Conservation (phyloP, 2,888 invertebrate genomes). For the Sthenelais limicola region DNA sequence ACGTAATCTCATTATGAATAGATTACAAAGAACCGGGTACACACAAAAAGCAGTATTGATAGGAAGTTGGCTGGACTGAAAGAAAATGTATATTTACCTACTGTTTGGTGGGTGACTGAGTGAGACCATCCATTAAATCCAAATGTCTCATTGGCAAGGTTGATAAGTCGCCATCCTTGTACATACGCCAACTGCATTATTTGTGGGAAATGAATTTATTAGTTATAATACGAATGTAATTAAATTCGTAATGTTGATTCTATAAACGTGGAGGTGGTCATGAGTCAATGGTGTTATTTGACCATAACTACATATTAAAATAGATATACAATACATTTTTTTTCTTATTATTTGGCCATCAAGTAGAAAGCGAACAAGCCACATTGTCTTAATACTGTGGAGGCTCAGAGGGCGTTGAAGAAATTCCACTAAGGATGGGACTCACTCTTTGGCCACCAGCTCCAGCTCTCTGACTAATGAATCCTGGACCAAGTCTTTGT, state of each 20-base stretch:
- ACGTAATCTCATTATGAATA: too few relatives aligned
- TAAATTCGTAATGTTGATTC: too few relatives aligned
- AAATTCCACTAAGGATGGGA: not conserved
- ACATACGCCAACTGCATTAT: conserved; percentile 70
- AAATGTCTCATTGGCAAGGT: conserved; percentile 72
- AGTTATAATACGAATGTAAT: too few relatives aligned
- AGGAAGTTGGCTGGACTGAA: not conserved
- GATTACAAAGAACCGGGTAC: too few relatives aligned
- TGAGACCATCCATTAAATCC: conserved; percentile 74
- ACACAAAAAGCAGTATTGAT: not conserved
- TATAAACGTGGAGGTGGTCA: too few relatives aligned
- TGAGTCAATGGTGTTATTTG: too few relatives aligned
- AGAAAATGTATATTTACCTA: conserved; percentile 60
- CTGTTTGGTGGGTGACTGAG: conserved; percentile 70
- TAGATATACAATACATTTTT: too few relatives aligned
- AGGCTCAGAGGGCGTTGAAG: not conserved
- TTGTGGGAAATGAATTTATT: too few relatives aligned
- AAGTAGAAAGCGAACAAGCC: not conserved
- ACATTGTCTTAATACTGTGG: not conserved
- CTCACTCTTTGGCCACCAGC: conserved; percentile 71
- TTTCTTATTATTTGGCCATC: too few relatives aligned
- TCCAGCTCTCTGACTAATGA: conserved; percentile 71
- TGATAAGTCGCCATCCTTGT: conserved; percentile 72
- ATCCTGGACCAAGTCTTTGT: conserved; percentile 70
- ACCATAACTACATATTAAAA: too few relatives aligned